phyloP scores from a whole-genome alignment of 2,113 vertebrate species.

The Corvus cornix region DNA sequence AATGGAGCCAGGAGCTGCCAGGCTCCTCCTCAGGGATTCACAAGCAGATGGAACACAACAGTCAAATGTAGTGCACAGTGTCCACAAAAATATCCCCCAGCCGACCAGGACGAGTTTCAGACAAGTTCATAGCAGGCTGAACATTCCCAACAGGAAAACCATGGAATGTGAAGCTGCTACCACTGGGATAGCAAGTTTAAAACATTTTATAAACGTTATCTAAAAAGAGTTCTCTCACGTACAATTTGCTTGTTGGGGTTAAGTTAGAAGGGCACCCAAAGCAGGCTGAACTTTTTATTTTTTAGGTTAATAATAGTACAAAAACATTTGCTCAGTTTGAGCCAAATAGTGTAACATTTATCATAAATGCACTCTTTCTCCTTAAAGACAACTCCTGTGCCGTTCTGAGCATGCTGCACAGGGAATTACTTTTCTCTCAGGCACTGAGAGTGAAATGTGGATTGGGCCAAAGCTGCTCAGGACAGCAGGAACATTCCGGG shows the following conservation, averaged over 20 bases:
- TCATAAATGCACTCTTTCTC: constrained; percentile 82
- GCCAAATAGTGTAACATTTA: constrained; percentile 84
- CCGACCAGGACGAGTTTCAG: constrained; percentile 7
- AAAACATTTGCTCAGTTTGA: constrained; percentile 82
- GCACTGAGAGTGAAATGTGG: constrained; percentile 65
- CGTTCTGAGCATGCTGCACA: constrained; percentile 53
- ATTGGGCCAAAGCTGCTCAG: constrained; percentile 58
- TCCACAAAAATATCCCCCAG: neutral
- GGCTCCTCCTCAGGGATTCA: neutral
- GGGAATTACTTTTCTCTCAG: constrained; percentile 47
- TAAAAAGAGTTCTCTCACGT: constrained; percentile 43
- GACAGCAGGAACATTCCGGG: neutral
- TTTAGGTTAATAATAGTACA: constrained; percentile 69
- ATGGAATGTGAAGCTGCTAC: constrained; percentile 55
- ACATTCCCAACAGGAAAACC: constrained; percentile 26
- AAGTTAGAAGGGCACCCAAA: constrained; percentile 58
- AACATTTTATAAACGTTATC: constrained; percentile 31
- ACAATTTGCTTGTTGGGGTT: constrained; percentile 33
- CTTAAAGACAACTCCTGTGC: constrained; percentile 70
- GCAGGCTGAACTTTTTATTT: constrained; percentile 47
- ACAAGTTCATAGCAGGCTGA: constrained; percentile 14
- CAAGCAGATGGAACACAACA: neutral
- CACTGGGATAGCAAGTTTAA: constrained; percentile 43
- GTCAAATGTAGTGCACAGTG: constrained; percentile 56
- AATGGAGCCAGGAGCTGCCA: neutral